A percentile compares a stretch with the other conserved stretches of the same genome.
Evolutionary conservation across 2,888 invertebrate species (phyloP).

Genomic region (Serrognathus titanus): DNA sequence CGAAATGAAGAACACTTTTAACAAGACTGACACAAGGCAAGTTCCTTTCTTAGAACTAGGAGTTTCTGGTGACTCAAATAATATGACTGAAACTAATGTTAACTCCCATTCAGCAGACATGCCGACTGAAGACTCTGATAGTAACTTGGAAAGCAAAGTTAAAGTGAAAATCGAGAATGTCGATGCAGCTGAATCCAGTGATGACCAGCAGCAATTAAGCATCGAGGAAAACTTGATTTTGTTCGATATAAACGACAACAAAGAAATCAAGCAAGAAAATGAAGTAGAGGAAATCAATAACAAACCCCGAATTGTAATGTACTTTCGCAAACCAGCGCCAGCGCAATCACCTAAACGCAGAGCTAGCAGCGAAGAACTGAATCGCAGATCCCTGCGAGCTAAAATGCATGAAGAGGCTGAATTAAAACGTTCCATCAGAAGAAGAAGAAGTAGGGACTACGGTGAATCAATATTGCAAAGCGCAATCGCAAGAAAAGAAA

Average conservation of each 20-base stretch:
- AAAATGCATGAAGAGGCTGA: conserved; percentile 22
- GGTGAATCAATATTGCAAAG: conserved; percentile 63
- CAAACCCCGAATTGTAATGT: conserved; percentile 28
- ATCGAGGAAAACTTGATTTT: too few relatives aligned
- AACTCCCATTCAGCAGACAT: neutral
- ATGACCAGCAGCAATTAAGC: too few relatives aligned
- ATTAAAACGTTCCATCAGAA: conserved; percentile 58
- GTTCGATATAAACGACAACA: neutral
- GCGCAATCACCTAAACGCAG: conserved; percentile 39
- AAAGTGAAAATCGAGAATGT: conserved; percentile 1
- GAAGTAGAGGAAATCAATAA: conserved; percentile 18
- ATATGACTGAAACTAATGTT: neutral
- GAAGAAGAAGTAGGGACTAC: conserved; percentile 61
- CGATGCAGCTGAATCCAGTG: conserved; percentile 6
- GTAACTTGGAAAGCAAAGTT: neutral
- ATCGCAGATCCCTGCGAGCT: conserved; percentile 47
- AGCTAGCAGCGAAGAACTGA: conserved; percentile 16
- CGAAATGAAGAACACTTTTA: conserved; percentile 46
- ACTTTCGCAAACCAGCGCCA: conserved; percentile 46
- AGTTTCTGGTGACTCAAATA: neutral
- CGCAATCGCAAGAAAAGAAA: conserved; percentile 71
- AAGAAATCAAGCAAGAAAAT: conserved; percentile 20
- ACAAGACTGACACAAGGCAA: conserved; percentile 45
- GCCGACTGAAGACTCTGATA: too few relatives aligned
- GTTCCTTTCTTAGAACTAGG: neutral